phyloP scores from a whole-genome alignment of 2,113 vertebrate genomes.

The Psephotus haematonotus region DNA sequence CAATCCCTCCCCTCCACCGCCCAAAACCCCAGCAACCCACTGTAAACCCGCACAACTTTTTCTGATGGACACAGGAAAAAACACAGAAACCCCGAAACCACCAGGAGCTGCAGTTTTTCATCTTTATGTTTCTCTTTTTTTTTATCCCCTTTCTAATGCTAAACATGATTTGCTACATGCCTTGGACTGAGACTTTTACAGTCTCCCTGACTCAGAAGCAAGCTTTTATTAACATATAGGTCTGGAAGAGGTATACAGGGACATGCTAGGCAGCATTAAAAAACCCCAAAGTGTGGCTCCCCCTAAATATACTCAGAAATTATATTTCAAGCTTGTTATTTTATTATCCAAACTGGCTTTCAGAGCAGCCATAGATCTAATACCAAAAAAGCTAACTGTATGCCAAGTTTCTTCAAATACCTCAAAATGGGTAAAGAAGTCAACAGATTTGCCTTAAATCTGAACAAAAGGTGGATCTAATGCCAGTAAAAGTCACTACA shows the following conservation, averaged over 20 bases:
- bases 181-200: not conserved
- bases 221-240: not conserved
- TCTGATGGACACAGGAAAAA: not conserved
- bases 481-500: not conserved
- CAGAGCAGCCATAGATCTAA: not conserved
- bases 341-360: not conserved
- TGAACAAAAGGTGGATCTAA: not conserved
- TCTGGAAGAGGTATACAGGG: not conserved
- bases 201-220: not conserved
- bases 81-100: not conserved
- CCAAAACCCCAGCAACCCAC: not conserved
- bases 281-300: not conserved
- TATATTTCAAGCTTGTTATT: not conserved
- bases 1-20: not conserved
- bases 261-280: not conserved
- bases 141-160: not conserved
- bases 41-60: not conserved
- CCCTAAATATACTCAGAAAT: not conserved
- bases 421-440: not conserved
- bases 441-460: not conserved
- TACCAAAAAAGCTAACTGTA: not conserved
- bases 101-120: not conserved
- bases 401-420: not conserved
- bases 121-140: not conserved
- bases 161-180: not conserved